phyloP scores from a whole-genome alignment of 1,140 invertebrate species.

The Adelges cooleyi region DNA sequence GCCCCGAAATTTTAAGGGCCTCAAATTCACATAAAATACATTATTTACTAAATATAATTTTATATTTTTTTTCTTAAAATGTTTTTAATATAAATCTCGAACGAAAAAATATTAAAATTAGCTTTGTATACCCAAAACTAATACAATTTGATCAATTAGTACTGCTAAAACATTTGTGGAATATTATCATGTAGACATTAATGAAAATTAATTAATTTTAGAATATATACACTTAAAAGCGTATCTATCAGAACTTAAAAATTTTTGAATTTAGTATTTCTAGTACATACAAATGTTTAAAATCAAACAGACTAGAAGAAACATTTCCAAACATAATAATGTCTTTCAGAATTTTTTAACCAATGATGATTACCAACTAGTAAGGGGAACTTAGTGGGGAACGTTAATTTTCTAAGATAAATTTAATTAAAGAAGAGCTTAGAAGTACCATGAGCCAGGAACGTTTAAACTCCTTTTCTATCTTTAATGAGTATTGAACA shows the following conservation, averaged over 20 bases:
- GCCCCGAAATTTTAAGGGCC: not conserved
- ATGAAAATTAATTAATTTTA: not conserved
- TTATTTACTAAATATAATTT: not conserved
- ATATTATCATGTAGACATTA: not conserved
- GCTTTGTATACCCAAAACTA: not conserved
- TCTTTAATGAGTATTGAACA: not conserved
- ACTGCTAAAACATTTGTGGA: not conserved
- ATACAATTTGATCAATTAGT: not conserved
- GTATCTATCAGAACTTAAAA: not conserved
- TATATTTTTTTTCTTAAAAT: not conserved
- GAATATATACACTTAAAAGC: constrained; percentile 1
- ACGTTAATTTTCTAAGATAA: not conserved
- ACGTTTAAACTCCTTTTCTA: not conserved
- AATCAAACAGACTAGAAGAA: not conserved
- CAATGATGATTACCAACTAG: not conserved
- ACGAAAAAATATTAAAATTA: not conserved
- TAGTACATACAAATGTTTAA: constrained; percentile 1
- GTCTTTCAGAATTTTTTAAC: not conserved
- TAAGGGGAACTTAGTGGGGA: too few relatives aligned
- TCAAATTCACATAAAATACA: not conserved
- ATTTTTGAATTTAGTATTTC: too few relatives aligned
- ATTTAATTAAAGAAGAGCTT: too few relatives aligned
- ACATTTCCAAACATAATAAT: too few relatives aligned
- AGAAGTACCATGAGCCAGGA: not conserved
- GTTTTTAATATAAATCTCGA: not conserved